Conservation (phyloP, 2,113 vertebrate species). For the Rhinopomastus cyanomelas region DNA sequence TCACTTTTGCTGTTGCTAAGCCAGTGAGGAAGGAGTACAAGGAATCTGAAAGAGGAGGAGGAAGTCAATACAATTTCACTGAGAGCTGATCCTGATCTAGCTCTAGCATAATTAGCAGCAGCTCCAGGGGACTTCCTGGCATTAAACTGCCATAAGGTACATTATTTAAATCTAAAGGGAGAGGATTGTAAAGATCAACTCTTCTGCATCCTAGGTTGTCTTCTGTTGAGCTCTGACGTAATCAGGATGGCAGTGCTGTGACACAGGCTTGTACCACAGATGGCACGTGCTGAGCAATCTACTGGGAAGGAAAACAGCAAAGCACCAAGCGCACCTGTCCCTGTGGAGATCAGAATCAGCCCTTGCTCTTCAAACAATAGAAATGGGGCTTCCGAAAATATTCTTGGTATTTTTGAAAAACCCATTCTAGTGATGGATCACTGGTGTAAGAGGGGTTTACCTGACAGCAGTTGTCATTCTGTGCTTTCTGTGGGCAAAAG, state of each 20-base stretch:
- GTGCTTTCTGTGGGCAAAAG: not conserved
- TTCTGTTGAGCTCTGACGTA: not conserved
- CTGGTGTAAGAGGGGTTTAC: not conserved
- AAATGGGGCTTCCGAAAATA: not conserved
- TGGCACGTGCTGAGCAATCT: not conserved
- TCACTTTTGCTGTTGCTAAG: not conserved
- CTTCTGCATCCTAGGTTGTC: not conserved
- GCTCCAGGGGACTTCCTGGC: not conserved
- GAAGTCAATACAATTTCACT: slow-evolving; percentile 13
- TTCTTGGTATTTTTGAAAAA: not conserved
- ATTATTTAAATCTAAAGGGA: not conserved
- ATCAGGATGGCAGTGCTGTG: not conserved
- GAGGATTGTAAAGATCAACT: not conserved
- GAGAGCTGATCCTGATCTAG: not conserved
- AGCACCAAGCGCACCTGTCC: not conserved
- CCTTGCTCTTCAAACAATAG: not conserved
- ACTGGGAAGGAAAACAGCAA: not conserved
- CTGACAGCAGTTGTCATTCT: not conserved
- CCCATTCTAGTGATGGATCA: not conserved
- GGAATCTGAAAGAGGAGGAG: not conserved
- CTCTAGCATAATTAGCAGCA: not conserved
- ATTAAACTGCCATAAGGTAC: not conserved
- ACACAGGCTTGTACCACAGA: not conserved
- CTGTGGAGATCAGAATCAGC: not conserved
- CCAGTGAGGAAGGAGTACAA: not conserved